Conservation (phyloP, 2,113 vertebrate species). For the Spilogale gracilis region DNA sequence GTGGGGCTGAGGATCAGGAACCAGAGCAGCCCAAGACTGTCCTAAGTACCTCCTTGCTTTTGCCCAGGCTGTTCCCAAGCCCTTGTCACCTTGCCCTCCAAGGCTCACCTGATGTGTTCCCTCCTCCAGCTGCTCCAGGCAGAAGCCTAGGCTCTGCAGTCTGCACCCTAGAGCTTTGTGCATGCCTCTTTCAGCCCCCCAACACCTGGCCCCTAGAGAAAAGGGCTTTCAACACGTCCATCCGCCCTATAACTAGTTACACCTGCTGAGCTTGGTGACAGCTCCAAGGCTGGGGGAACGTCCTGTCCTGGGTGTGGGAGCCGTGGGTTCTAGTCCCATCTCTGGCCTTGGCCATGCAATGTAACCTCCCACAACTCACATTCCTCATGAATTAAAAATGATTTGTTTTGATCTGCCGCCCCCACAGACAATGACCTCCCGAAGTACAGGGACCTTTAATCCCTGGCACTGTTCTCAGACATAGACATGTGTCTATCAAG, state of each 20-base stretch:
- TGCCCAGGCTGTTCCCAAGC: not conserved
- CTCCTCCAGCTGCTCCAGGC: not conserved
- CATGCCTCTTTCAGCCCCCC: not conserved
- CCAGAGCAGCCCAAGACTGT: not conserved
- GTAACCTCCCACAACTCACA: not conserved
- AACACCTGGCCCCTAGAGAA: not conserved
- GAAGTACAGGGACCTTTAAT: not conserved
- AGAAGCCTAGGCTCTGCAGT: not conserved
- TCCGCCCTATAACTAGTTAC: not conserved
- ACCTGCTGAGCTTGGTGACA: not conserved
- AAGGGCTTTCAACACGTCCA: not conserved
- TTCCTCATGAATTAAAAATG: conserved; percentile 27
- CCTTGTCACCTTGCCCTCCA: not conserved
- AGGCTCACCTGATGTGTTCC: not conserved
- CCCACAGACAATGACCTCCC: not conserved
- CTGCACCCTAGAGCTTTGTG: not conserved
- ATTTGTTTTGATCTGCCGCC: not conserved
- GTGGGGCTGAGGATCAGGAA: not conserved
- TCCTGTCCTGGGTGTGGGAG: not conserved
- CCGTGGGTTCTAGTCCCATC: not conserved
- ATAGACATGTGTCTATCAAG: not conserved
- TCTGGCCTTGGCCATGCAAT: not conserved
- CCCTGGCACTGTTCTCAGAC: not conserved
- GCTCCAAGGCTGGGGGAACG: not conserved
- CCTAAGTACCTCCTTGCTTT: not conserved